A percentile compares a stretch with the other conserved stretches of the same genome.
Conservation (phyloP, 2,797 vertebrate genomes). For the Buphagus erythrorhynchus region DNA sequence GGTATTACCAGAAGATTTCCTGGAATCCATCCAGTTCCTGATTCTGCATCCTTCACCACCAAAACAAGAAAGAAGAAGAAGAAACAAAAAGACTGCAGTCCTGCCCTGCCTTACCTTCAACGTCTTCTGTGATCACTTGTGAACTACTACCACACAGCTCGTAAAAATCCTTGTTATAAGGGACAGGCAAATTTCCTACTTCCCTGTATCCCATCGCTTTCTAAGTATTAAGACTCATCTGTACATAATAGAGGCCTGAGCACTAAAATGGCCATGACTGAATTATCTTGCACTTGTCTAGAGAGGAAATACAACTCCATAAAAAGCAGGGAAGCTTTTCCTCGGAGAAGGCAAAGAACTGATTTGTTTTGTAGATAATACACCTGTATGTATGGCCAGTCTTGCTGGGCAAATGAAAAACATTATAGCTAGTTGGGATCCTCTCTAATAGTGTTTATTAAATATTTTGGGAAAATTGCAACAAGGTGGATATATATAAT, state of each 20-base stretch:
- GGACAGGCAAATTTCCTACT: background rate
- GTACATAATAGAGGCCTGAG: background rate
- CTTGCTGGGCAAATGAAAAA: background rate
- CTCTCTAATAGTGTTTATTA: background rate
- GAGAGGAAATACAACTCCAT: background rate
- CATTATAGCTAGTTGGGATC: background rate
- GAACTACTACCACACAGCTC: background rate
- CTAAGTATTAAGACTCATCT: background rate
- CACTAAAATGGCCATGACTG: background rate
- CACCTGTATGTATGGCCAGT: background rate
- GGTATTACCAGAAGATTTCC: background rate
- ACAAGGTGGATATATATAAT: background rate
- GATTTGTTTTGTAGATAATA: background rate
- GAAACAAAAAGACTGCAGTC: background rate
- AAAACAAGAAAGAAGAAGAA: too few relatives aligned
- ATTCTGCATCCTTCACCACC: background rate
- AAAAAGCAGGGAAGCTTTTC: background rate
- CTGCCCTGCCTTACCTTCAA: background rate
- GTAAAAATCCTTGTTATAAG: background rate
- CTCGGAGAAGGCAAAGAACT: background rate
- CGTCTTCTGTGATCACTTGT: background rate
- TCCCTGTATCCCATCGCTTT: background rate
- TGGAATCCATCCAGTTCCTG: background rate
- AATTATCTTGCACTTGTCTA: background rate
- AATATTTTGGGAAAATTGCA: background rate